phyloP scores from a whole-genome alignment of 35 echinoderm and acorn worm species.

The Hemicentrotus pulcherrimus region DNA sequence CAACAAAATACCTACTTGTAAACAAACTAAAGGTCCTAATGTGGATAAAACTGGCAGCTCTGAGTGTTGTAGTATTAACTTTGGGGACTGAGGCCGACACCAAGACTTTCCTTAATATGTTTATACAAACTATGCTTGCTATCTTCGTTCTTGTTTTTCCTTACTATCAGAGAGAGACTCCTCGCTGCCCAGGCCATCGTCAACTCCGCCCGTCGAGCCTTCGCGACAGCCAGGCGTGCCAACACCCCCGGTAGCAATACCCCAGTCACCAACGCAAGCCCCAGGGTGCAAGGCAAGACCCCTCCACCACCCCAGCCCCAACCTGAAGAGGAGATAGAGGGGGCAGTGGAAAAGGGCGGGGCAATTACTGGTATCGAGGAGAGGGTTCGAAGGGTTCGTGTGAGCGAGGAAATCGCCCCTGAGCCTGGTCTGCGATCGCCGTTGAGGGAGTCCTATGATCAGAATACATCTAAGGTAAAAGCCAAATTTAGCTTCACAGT shows the following conservation, averaged over 20 bases:
- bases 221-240: constrained; percentile 30
- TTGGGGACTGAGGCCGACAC: too few species aligned
- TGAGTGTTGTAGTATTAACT: too few species aligned
- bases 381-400: neutral
- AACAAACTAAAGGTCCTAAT: too few species aligned
- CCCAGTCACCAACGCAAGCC: neutral
- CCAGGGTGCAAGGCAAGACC: neutral
- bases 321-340: neutral
- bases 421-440: neutral
- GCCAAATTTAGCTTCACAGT: neutral
- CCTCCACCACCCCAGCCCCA: neutral
- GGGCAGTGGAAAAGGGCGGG: neutral
- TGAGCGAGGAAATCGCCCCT: neutral
- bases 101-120: too few species aligned
- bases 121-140: too few species aligned
- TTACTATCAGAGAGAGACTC: constrained; percentile 17
- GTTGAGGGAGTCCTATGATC: constrained; percentile 12
- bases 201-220: constrained; percentile 71
- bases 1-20: too few species aligned
- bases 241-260: neutral
- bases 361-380: neutral
- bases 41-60: too few species aligned
- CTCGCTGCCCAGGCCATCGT: constrained; percentile 77
- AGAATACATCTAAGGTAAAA: constrained; percentile 22
- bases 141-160: neutral